phyloP scores from a whole-genome alignment of 2,888 invertebrate genomes.

The Thymelicus lineola region DNA sequence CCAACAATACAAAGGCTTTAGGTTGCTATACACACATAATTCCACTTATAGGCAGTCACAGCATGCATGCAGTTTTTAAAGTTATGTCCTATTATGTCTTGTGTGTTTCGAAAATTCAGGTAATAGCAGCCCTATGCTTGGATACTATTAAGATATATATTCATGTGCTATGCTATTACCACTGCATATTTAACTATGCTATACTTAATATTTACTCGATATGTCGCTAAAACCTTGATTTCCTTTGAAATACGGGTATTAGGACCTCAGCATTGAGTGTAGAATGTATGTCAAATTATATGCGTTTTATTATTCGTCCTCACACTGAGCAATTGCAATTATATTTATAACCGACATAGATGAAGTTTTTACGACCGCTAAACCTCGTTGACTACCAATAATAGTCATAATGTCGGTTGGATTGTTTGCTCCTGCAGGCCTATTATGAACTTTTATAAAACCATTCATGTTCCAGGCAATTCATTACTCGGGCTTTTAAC shows the following conservation, averaged over 20 bases:
- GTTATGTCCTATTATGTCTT: too few relatives aligned
- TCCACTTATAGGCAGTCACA: too few relatives aligned
- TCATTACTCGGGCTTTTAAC: too few relatives aligned
- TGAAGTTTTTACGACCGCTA: not conserved
- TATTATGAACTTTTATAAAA: too few relatives aligned
- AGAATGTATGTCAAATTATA: constrained; percentile 5
- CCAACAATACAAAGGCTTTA: too few relatives aligned
- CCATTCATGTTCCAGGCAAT: too few relatives aligned
- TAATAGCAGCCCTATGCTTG: not conserved
- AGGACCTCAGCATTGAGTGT: constrained; percentile 18
- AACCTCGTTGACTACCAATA: not conserved
- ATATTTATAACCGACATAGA: constrained; percentile 7
- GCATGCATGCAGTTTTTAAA: too few relatives aligned
- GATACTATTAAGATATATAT: not conserved
- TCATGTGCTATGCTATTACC: not conserved
- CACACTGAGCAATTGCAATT: constrained; percentile 4
- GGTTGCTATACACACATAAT: too few relatives aligned
- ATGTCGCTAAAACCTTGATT: constrained; percentile 16
- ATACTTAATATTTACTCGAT: not conserved
- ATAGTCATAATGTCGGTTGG: too few relatives aligned
- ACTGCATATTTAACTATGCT: not conserved
- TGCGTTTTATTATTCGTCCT: constrained; percentile 9
- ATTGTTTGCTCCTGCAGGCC: too few relatives aligned
- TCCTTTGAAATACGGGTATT: constrained; percentile 16
- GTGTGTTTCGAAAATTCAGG: too few relatives aligned